These are phyloP conservation scores for Neodiprion virginianus DNA, from an alignment of 1,140 invertebrate species.

Conservation along the genomic window DNA sequence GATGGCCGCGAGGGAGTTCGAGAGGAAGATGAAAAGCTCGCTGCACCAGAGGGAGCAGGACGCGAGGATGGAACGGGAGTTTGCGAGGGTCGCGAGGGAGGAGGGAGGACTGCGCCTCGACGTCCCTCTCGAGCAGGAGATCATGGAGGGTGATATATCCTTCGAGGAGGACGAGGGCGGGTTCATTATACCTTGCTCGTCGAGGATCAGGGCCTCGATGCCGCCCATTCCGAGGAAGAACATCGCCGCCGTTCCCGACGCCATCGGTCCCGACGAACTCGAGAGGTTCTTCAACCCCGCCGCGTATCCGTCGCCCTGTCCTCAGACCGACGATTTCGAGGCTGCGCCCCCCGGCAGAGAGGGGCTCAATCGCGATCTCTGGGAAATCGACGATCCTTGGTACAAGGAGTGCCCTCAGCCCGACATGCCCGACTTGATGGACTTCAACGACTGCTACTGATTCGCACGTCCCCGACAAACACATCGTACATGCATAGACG, in stretches of 20 bases:
- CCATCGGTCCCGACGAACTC: slow-evolving; percentile 29
- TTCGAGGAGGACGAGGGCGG: slow-evolving; percentile 31
- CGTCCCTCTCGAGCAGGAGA: slow-evolving; percentile 29
- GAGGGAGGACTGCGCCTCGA: slow-evolving; percentile 26
- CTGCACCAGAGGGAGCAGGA: slow-evolving; percentile 23
- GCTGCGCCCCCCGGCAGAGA: slow-evolving; percentile 28
- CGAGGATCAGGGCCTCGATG: slow-evolving; percentile 30
- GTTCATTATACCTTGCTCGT: slow-evolving; percentile 17
- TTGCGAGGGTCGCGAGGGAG: slow-evolving; percentile 19
- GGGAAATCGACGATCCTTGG: slow-evolving; percentile 40
- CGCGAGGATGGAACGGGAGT: slow-evolving; percentile 26
- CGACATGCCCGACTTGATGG: slow-evolving; percentile 31
- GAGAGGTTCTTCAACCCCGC: slow-evolving; percentile 40
- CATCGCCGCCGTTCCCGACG: not conserved
- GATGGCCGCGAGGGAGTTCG: slow-evolving; percentile 31
- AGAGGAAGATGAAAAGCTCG: slow-evolving; percentile 13
- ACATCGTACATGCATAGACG: no score
- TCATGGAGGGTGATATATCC: slow-evolving; percentile 30
- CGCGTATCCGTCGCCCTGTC: slow-evolving; percentile 24
- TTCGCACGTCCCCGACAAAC: no score
- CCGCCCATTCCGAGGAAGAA: slow-evolving; percentile 4
- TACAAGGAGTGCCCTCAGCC: not conserved
- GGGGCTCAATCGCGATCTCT: slow-evolving; percentile 31
- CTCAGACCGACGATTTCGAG: not conserved
- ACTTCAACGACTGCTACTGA: slow-evolving; percentile 23